These are phyloP conservation scores for Lutraria lutraria DNA, from an alignment of 2,888 invertebrate genomes.

Conservation along the genomic window DNA sequence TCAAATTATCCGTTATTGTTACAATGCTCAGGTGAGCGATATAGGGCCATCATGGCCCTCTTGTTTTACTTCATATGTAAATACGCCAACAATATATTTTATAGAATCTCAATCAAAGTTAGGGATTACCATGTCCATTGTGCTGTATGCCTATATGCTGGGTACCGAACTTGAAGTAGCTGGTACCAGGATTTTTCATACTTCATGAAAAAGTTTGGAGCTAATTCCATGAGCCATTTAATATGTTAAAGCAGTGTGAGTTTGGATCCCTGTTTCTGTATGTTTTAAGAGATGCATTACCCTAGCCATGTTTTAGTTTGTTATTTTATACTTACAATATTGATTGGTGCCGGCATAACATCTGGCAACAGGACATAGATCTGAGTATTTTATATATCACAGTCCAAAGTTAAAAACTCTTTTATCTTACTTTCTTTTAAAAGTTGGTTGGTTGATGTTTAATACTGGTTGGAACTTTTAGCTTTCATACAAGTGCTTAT, in stretches of 20 bases:
- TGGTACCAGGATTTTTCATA: slow-evolving; percentile 4
- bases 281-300: not conserved
- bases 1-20: no score
- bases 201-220: not conserved
- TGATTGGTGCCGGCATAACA: no score
- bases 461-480: no score
- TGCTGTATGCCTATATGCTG: not conserved
- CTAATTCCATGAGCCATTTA: not conserved
- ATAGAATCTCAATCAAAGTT: not conserved
- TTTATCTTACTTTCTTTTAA: not conserved
- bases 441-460: no score
- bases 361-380: not conserved
- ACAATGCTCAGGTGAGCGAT: no score
- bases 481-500: no score
- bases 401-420: not conserved
- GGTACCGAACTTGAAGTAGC: not conserved
- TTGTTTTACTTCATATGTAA: no score
- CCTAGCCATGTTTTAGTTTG: not conserved
- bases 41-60: no score
- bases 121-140: not conserved
- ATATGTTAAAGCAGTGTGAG: not conserved
- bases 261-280: not conserved
- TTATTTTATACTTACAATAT: no score
- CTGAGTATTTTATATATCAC: slow-evolving; percentile 8
- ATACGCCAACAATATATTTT: not conserved